Percentiles rank a stretch among this genome's conserved stretches.
Conservation (phyloP, 2,888 invertebrate genomes). For the Hypercompe scribonia region DNA sequence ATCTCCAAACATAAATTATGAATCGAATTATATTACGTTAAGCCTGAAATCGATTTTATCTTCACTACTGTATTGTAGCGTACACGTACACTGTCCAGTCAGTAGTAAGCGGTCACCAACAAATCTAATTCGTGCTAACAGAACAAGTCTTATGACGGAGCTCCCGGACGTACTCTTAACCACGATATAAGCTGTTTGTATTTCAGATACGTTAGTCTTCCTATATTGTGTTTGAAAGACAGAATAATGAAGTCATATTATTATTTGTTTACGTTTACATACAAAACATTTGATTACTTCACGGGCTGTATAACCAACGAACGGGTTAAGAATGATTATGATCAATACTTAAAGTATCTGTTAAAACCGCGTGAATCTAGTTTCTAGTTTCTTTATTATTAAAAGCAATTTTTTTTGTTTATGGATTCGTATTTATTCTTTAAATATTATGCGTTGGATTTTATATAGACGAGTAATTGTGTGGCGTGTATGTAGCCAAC, state of each 20-base stretch:
- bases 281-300: conserved; percentile 7
- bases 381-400: background rate
- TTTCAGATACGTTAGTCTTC: background rate
- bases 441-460: no score
- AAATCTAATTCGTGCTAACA: background rate
- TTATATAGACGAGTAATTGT: no score
- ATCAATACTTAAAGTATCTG: background rate
- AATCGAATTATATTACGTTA: no score
- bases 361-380: background rate
- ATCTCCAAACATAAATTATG: background rate
- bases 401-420: no score
- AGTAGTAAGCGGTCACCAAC: background rate
- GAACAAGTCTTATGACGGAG: background rate
- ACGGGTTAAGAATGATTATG: background rate
- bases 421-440: background rate
- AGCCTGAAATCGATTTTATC: no score
- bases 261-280: background rate
- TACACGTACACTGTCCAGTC: background rate
- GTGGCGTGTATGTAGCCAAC: no score
- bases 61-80: no score
- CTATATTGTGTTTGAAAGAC: background rate
- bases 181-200: background rate
- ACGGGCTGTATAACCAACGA: background rate
- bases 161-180: background rate
- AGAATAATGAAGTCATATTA: conserved; percentile 4